Evolutionary conservation across 2,888 invertebrate genomes (phyloP).

Genomic region (Oxystoma pomonae): DNA sequence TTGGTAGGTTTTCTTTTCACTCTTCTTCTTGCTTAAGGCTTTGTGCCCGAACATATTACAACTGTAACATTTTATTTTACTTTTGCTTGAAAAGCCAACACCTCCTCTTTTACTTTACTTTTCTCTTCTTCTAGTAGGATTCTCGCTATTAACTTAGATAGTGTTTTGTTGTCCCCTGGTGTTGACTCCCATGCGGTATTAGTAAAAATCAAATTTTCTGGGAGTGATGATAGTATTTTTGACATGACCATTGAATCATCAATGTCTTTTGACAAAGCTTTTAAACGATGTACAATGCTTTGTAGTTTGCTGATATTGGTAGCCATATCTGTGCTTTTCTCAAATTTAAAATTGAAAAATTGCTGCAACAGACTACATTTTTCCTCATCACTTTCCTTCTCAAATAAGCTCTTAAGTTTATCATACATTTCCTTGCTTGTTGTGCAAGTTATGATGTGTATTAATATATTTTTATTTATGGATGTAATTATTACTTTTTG

Average conservation of each 20-base stretch:
- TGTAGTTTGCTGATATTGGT: not conserved
- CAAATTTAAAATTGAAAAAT: not conserved
- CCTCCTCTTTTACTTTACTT: slow-evolving; percentile 8
- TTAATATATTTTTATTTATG: not conserved
- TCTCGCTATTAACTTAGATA: slow-evolving; percentile 7
- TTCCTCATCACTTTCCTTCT: not conserved
- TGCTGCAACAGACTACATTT: not conserved
- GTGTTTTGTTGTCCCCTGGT: slow-evolving; percentile 10
- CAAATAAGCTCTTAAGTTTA: not conserved
- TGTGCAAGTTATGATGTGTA: not conserved
- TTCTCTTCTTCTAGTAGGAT: slow-evolving; percentile 14
- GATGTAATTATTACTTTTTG: not conserved
- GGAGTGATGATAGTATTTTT: slow-evolving; percentile 23
- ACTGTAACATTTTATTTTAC: slow-evolving; percentile 1
- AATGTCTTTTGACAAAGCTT: not conserved
- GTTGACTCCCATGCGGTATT: slow-evolving; percentile 19
- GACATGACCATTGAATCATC: slow-evolving; percentile 14
- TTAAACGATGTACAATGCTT: not conserved
- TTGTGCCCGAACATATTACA: not conserved
- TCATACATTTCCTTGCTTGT: not conserved
- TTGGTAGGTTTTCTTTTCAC: too few species aligned
- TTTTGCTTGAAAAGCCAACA: not conserved
- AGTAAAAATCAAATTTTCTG: slow-evolving; percentile 39
- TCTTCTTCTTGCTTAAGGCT: too few species aligned
- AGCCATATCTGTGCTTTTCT: not conserved